Base-by-base conservation (phyloP, 2,113 vertebrate species). In the Sorex fumeus region DNA sequence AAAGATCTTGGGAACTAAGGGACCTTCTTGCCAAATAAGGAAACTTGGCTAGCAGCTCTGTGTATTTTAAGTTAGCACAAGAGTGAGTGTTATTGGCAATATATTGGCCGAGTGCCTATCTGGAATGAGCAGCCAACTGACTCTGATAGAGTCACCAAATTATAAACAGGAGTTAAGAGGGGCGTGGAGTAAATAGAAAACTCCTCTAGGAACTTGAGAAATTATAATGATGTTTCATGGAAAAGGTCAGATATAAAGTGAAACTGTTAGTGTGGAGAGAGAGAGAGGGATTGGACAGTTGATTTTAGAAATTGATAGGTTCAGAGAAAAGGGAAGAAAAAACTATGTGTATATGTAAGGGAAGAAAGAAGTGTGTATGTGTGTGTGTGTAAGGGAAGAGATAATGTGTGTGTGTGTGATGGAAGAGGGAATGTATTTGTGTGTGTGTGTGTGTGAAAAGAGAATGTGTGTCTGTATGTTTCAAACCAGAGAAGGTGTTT, bases 1-100 rank as follows among this genome's bases (percentile, higher is more conserved):
- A 97, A 97, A 97, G 97, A 97, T 97, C 96, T 97, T 97, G 97
- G 97, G 98, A 98, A 98, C 96, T 97, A 95, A 97, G 96, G 96
- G 94, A 72, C 94, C 96, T 97, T 98, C 97, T 98, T 97, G 95
- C 98, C 98, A 98, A 98, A 98, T 98, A 98, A 98, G 98, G 98
- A 97, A 97, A 97, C 96, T 97, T 98, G 98, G 98, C 98, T 97
- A 90, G 91, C 95, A 91, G 91, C 89, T n/a, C 93, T 97, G 97
- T 98, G 95, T 98, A 96, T 98, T 98, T 98, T 97, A 98, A 98
- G 97, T 97, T 97, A 97, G 97, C 95, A 94, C 96, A 97, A 96
- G 96, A 97, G 95, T 97, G 95, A 96, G 95, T 97, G 97, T 95
- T 97, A 98, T 98, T 98, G 97, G 97, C 98, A 98, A 97, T 98